Evolutionary conservation across 2,797 vertebrate genomes (phyloP), one percentile per base, ranked within the genome.

Genomic region (Crenuchus spilurus): DNA sequence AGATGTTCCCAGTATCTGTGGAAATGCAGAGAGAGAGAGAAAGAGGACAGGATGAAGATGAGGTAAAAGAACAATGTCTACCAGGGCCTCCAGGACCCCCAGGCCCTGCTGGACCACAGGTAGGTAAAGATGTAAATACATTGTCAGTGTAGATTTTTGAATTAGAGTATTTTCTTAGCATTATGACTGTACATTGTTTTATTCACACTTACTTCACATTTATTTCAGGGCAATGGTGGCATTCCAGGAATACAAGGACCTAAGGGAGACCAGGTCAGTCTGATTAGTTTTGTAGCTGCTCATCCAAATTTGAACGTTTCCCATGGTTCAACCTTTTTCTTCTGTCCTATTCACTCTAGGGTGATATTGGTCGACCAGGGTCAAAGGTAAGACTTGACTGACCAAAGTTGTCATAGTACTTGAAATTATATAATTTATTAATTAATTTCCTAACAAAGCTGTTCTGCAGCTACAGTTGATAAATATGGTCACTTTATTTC

Each of bases 261-360:
- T 16, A 79, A 75, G 51, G 80, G 80, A 58, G 77, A 82, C 52
- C 74, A 74, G 74, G 80, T 82, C 0, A 63, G 57, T 60, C 24
- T 3, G 16, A 16, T 6, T 16, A 48, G 24, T 4, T 39, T 28
- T 30, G 7, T 30, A 35, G 9, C 24, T 28, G 2, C 22, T 4
- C 41, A 42, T 20, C 26, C 13, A 28, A 22, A 44, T 20, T 28
- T 13, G n/a, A n/a, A n/a, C n/a, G n/a, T n/a, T 8, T 24, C 16
- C 14, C n/a, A 5, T 24, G 7, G 39, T 51, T 28, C 0, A 78
- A 42, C 11, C 0, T 14, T 6, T 30, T 60, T 2, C 31, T 58
- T 24, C 22, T 49, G 1, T 33, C 42, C n/a, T 42, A 0, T 60
- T 48, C 4, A 42, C 57, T 68, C 14, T 54, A 82, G 80, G 80